Evolutionary conservation across 30 jellyfish, hydroid and myxozoan species (phyloP).

Genomic region (Chironex yamaguchii): DNA sequence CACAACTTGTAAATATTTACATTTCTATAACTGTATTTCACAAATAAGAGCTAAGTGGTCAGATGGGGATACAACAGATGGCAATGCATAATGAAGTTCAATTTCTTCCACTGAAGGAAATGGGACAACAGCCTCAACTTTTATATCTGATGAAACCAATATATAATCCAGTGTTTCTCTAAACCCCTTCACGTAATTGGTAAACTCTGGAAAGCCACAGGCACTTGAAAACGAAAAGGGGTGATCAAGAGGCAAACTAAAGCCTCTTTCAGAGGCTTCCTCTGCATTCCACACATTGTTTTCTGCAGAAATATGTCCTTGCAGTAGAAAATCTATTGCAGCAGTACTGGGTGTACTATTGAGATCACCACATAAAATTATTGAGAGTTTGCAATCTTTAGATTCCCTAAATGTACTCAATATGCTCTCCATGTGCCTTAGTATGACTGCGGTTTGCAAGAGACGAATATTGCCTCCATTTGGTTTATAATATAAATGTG

Average conservation of each 20-base stretch:
- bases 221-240: constrained; percentile 62
- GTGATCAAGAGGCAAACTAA: constrained; percentile 20
- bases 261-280: constrained; percentile 10
- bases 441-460: constrained; percentile 75
- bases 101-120: constrained; percentile 69
- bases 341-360: constrained; percentile 82
- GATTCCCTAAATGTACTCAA: constrained; percentile 4
- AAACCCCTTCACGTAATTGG: constrained; percentile 82
- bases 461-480: constrained; percentile 68
- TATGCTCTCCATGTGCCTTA: constrained; percentile 45
- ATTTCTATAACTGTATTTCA: too few relatives aligned
- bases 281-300: constrained; percentile 69
- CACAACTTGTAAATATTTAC: too few relatives aligned
- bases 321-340: constrained; percentile 52
- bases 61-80: constrained; percentile 90
- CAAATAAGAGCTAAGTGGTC: constrained; percentile 92
- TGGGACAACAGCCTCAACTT: constrained; percentile 78
- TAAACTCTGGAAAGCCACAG: constrained; percentile 88
- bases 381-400: not conserved
- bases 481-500: constrained; percentile 93
- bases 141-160: constrained; percentile 25
- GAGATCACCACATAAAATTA: constrained; percentile 84
- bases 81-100: constrained; percentile 81
- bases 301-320: constrained; percentile 6
- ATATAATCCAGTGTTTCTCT: constrained; percentile 87